Evolutionary conservation across 2,888 invertebrate genomes (phyloP), one percentile per base, ranked within the genome.

Genomic region (Pristionchus maxplancki): DNA sequence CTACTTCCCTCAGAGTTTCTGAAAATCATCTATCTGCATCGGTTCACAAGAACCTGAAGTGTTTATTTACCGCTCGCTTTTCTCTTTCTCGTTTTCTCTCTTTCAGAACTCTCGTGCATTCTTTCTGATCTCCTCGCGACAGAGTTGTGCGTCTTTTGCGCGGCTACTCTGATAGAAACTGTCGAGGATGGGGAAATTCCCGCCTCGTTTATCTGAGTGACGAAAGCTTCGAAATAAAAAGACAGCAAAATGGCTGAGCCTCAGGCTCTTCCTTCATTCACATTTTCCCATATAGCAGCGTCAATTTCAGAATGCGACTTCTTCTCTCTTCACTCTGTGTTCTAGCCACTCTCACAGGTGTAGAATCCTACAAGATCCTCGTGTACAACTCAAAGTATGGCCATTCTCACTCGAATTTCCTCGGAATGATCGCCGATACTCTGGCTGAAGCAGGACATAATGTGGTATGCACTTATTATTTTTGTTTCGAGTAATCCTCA

Each of bases 351-450:
- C 24, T 74, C 17, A 20, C 37, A 20, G 24, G 34, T 17, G 71
- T 24, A 9, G 40, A 74, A 1, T 37, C 71, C 20, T 74, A 74
- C 71, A 74, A 74, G 40, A 74, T 74, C 24, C 71, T 74, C 71
- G 71, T 74, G 40, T 74, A 74, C 40, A 74, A 74, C 37, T 74
- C 71, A 15, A 74, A 74, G 9, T 74, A 37, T 15, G 71, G 71
- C 71, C 71, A 74, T 74, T 74, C 71, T 0, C 71, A 74, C 40
- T 74, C 71, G 40, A 74, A 74, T 20, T 74, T 74, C 71, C 71
- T 74, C 24, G 71, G 71, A 74, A 74, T 74, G 71, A 74, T 74
- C n/a, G 71, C 71, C 17, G 71, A 74, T 24, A 74, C 71, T 3
- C 71, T 74, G 40, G 71, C 40, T 37, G 71, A 74, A 31, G 71